Conservation (phyloP, 2,888 invertebrate genomes). For the Agrochola lota region DNA sequence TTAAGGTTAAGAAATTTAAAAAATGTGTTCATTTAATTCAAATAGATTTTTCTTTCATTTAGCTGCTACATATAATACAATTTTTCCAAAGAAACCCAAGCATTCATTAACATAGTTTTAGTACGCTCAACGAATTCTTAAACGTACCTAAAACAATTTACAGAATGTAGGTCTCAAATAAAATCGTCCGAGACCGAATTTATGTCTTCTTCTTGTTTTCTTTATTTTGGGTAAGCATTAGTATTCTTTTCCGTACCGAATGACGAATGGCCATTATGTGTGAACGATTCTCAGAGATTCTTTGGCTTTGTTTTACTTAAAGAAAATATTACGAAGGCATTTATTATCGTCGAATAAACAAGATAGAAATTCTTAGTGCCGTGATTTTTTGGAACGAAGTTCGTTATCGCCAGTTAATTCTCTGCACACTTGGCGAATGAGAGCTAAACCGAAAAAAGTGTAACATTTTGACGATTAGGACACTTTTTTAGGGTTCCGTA, state of each 20-base stretch:
- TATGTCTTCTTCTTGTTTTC: conserved; percentile 34
- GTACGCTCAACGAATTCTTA: conserved; percentile 6
- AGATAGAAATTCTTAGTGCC: too few relatives aligned
- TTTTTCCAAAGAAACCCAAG: not conserved
- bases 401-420: too few relatives aligned
- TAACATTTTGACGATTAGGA: too few relatives aligned
- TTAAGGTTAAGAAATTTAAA: too few relatives aligned
- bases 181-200: conserved; percentile 25
- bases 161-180: conserved; percentile 29
- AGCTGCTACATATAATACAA: not conserved
- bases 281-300: conserved; percentile 49
- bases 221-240: conserved; percentile 51
- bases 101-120: conserved; percentile 27
- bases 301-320: conserved; percentile 34
- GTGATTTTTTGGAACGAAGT: too few relatives aligned
- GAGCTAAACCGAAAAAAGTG: too few relatives aligned
- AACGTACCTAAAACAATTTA: conserved; percentile 11
- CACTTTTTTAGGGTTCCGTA: too few relatives aligned
- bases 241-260: conserved; percentile 46
- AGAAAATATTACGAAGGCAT: conserved; percentile 28
- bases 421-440: too few relatives aligned
- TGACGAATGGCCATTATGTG: conserved; percentile 61
- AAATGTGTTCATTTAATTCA: too few relatives aligned
- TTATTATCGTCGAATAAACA: not conserved
- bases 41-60: not conserved